phyloP scores from a whole-genome alignment of 2,888 invertebrate genomes.

The Chrysodeixis includens region DNA sequence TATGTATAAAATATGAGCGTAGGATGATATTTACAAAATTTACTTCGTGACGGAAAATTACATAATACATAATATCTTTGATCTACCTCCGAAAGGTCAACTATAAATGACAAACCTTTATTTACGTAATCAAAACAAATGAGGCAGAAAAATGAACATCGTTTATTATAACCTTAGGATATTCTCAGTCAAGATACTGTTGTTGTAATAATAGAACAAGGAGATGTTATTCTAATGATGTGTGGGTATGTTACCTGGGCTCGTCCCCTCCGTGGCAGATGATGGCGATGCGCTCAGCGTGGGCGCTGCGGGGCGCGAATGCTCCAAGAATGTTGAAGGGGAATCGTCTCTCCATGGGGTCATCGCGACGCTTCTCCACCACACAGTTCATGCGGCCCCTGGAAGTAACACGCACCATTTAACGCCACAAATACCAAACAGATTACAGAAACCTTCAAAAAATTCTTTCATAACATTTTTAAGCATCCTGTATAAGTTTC shows the following conservation, averaged over 20 bases:
- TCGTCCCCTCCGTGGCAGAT: constrained; percentile 95
- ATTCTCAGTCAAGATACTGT: not conserved
- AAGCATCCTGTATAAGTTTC: constrained; percentile 5
- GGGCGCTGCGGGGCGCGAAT: constrained; percentile 84
- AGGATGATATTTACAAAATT: constrained; percentile 7
- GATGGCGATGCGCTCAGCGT: constrained; percentile 96
- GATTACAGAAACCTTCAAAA: not conserved
- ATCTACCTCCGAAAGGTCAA: constrained; percentile 32
- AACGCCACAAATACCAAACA: not conserved
- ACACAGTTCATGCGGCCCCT: constrained; percentile 97
- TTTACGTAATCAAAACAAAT: constrained; percentile 32
- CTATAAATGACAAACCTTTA: constrained; percentile 31
- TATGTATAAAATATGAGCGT: not conserved
- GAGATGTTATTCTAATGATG: not conserved
- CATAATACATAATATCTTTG: constrained; percentile 28
- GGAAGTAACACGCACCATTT: constrained; percentile 46
- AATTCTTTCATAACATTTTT: not conserved
- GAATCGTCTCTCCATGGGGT: constrained; percentile 91
- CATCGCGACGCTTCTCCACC: constrained; percentile 95
- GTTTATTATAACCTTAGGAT: not conserved
- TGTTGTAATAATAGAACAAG: not conserved
- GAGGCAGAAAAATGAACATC: not conserved
- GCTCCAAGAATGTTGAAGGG: constrained; percentile 86
- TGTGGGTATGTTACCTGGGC: constrained; percentile 68
- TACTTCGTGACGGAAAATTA: constrained; percentile 13